A percentile compares a stretch with the other conserved stretches of the same genome.
These are phyloP conservation scores for Chrysocyon brachyurus DNA, from an alignment of 2,797 vertebrate species.

Conservation along the genomic window DNA sequence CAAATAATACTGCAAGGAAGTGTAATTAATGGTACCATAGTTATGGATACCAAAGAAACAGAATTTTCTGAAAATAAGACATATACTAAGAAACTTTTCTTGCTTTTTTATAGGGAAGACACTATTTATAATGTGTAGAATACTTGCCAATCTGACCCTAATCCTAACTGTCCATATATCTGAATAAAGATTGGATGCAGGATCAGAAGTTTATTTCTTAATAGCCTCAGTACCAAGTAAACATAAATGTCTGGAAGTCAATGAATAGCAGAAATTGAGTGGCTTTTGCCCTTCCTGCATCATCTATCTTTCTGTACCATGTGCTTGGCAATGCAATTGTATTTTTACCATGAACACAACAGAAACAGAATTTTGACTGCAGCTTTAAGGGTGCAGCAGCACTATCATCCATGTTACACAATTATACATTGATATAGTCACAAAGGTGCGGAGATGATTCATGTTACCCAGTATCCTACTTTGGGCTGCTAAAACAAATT, in stretches of 20 bases:
- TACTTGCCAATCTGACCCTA: neutral
- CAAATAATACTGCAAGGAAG: conserved; percentile 57
- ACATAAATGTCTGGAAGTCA: neutral
- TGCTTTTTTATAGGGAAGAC: neutral
- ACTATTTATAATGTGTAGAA: neutral
- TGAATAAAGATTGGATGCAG: neutral
- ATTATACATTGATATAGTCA: neutral
- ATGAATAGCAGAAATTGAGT: neutral
- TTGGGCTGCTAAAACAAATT: neutral
- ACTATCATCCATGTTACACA: neutral
- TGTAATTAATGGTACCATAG: conserved; percentile 76
- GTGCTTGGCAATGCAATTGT: neutral
- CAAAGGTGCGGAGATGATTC: neutral
- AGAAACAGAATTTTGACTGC: neutral
- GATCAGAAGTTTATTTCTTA: neutral
- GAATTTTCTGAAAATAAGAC: neutral
- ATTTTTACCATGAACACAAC: neutral
- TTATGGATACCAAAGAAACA: neutral
- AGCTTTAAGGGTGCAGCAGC: neutral
- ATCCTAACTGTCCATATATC: neutral
- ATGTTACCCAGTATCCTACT: neutral
- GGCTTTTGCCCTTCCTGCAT: neutral
- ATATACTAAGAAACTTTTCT: neutral
- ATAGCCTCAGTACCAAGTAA: neutral
- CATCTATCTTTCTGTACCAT: neutral